Base-by-base conservation (phyloP, 2,888 invertebrate genomes). In the Criorhina ranunculi region DNA sequence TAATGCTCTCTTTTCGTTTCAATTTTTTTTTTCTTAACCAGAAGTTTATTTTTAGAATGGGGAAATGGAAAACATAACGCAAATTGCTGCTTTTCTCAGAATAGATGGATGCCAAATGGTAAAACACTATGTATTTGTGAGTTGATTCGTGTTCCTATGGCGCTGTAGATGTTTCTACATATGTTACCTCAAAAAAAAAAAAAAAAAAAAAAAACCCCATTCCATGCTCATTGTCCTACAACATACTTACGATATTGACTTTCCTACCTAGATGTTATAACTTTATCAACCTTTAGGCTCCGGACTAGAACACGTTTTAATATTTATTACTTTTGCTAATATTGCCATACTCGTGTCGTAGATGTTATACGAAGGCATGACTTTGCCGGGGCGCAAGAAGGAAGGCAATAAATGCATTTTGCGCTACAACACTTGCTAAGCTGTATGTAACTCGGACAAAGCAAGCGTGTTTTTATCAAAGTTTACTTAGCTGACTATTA, bases 61-160 rank as follows among this genome's bases (percentile, higher is more conserved):
- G 19, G 35, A 53, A 77, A 69, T 66, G 37, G 17, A 72, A 59
- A 67, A 17, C 49, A 51, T 49, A 64, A 64, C 64, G 64, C 64
- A 77, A 67, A 60, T 67, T 31, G 67, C 40, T 60, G 67, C 40
- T 67, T 17, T 35, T 69, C 33, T 44, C 17, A 60, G 44, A 77
- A 77, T 69, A 69, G 59, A 76, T 24, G 6, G 51, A 76, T 67
- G 76, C 40, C 53, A 67, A 67, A 51, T 67, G 64, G 31, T 33
- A n/a, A 9, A 15, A 31, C 15, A 46, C 44, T 11, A 44, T 5
- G 42, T 29, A 29, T 4, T 60, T 11, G n/a, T 31, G 9, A 15
- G 17, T 44, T 60, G 44, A 42, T 59, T 5, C 40, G 11, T 24
- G 24, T 35, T 35, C 17, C 12, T 8, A 44, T 44, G 44, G 6